Evolutionary conservation across 2,888 invertebrate genomes (phyloP).

Genomic region (Galerucella nymphaeae): DNA sequence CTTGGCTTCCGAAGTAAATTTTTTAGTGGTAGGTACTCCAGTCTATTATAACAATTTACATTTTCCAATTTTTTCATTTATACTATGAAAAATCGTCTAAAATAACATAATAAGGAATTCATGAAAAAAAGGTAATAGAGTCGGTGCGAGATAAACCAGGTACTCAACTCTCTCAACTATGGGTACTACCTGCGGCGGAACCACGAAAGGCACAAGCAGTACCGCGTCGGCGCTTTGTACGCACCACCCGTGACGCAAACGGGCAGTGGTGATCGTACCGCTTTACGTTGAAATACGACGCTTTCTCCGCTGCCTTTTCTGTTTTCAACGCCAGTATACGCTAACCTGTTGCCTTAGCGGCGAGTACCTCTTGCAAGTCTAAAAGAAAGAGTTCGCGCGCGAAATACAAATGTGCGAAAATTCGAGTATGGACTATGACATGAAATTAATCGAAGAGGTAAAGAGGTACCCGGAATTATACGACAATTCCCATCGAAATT

Average conservation of each 20-base stretch:
- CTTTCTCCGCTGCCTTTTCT: conserved; percentile 18
- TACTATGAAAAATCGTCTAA: no score
- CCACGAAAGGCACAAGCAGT: conserved; percentile 13
- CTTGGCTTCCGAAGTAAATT: no score
- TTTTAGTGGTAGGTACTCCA: no score
- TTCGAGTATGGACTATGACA: conserved; percentile 43
- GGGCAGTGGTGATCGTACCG: conserved; percentile 19
- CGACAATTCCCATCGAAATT: conserved; percentile 41
- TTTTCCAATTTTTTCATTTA: neutral
- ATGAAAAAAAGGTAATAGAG: neutral
- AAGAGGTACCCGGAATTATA: conserved; percentile 43
- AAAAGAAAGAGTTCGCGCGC: conserved; percentile 10
- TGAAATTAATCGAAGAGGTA: conserved; percentile 40
- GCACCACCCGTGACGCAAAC: conserved; percentile 18
- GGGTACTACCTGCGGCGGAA: conserved; percentile 8
- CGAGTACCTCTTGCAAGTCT: conserved; percentile 12
- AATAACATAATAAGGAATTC: neutral
- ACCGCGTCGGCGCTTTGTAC: conserved; percentile 16
- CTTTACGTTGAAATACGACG: conserved; percentile 15
- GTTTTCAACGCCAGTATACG: conserved; percentile 23
- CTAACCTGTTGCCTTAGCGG: conserved; percentile 30
- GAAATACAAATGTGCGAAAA: conserved; percentile 20
- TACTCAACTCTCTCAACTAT: conserved; percentile 2
- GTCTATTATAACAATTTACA: no score
- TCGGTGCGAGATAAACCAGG: conserved; percentile 4